Evolutionary conservation across 2,888 invertebrate genomes (phyloP).

Genomic region (Tuta absoluta): DNA sequence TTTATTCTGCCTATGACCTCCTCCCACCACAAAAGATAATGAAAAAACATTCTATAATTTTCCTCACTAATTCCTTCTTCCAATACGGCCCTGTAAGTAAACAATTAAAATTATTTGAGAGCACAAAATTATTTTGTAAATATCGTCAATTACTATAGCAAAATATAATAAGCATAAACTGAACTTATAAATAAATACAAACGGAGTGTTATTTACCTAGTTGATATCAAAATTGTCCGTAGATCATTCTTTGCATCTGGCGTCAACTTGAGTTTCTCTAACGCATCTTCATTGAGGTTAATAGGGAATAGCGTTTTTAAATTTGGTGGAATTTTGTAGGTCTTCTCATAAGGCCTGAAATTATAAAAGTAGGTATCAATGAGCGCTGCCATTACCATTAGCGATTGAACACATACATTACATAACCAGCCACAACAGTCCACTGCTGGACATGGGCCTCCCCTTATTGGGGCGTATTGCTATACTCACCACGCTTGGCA

Average conservation of each 20-base stretch:
- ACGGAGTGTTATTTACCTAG: slow-evolving; percentile 33
- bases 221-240: slow-evolving; percentile 31
- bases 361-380: not conserved
- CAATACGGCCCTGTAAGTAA: slow-evolving; percentile 51
- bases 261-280: slow-evolving; percentile 43
- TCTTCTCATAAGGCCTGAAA: slow-evolving; percentile 43
- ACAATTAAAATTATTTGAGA: slow-evolving; percentile 17
- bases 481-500: too few relatives aligned
- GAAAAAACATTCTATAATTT: slow-evolving; percentile 79
- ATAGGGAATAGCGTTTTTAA: slow-evolving; percentile 53
- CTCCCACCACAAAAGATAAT: slow-evolving; percentile 82
- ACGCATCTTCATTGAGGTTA: slow-evolving; percentile 50
- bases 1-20: slow-evolving; percentile 75
- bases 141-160: too few relatives aligned
- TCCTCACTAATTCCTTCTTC: slow-evolving; percentile 59
- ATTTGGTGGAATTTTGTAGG: slow-evolving; percentile 50
- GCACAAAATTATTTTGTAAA: too few relatives aligned
- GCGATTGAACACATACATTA: too few relatives aligned
- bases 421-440: too few relatives aligned
- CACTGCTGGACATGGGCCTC: too few relatives aligned
- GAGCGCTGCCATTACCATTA: too few relatives aligned
- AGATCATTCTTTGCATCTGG: slow-evolving; percentile 38
- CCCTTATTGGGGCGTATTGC: too few relatives aligned
- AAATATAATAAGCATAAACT: not conserved
- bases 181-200: not conserved